Evolutionary conservation across 1,140 invertebrate genomes (phyloP).

Genomic region (Saccostrea echinata): DNA sequence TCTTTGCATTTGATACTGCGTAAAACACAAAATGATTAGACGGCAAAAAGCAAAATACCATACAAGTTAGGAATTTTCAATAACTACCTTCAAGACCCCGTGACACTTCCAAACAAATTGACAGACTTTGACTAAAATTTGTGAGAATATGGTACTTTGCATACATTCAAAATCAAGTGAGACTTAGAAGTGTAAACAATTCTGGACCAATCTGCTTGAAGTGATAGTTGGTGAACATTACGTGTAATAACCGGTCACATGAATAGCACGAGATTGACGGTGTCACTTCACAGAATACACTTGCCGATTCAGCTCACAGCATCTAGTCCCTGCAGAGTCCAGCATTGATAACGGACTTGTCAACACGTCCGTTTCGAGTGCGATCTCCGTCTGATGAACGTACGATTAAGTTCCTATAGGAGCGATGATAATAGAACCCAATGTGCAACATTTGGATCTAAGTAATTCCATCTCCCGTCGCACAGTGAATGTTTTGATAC

Average conservation of each 20-base stretch:
- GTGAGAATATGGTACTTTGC: background rate
- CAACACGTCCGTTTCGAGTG: background rate
- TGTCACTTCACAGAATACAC: constrained; percentile 32
- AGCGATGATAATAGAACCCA: background rate
- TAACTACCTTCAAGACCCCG: no score
- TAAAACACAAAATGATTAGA: no score
- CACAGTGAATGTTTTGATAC: background rate
- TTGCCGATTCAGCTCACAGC: constrained; percentile 23
- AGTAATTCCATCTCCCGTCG: no score
- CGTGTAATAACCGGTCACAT: background rate
- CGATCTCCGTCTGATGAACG: background rate
- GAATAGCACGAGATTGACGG: background rate
- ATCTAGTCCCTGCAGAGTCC: background rate
- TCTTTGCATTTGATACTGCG: no score
- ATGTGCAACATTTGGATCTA: background rate
- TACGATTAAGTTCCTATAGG: background rate
- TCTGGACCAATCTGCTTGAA: background rate
- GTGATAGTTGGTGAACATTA: background rate
- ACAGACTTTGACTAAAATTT: background rate
- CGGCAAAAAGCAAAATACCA: no score
- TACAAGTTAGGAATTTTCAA: no score
- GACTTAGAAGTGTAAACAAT: background rate
- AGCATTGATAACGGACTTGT: constrained; percentile 5
- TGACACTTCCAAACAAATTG: no score
- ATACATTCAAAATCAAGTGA: background rate